Conservation (phyloP, 2,797 vertebrate genomes). For the Percopsis omiscomaycus region DNA sequence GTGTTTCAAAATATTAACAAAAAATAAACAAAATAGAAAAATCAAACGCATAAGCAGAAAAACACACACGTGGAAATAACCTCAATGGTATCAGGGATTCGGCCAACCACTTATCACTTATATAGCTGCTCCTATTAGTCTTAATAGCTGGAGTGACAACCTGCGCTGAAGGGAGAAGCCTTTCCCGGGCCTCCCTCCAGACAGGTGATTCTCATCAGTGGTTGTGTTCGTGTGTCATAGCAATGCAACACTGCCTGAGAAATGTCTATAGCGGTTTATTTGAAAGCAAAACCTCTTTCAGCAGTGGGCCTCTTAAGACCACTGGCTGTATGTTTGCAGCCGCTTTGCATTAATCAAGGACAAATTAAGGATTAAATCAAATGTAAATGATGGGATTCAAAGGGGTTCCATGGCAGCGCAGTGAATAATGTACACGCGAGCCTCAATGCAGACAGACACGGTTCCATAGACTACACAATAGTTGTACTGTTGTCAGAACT, state of each 20-base stretch:
- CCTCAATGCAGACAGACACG: neutral
- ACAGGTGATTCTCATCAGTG: slow-evolving; percentile 66
- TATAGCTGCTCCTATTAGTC: slow-evolving; percentile 62
- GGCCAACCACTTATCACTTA: slow-evolving; percentile 67
- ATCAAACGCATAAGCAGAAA: slow-evolving; percentile 74
- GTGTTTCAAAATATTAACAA: too few relatives aligned
- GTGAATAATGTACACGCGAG: slow-evolving; percentile 17
- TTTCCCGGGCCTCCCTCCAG: slow-evolving; percentile 37
- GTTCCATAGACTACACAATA: neutral
- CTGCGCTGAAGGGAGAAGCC: slow-evolving; percentile 51
- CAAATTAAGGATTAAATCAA: slow-evolving; percentile 57
- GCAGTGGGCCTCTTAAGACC: slow-evolving; percentile 20
- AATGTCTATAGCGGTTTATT: slow-evolving; percentile 42
- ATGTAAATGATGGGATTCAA: slow-evolving; percentile 25
- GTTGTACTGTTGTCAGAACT: slow-evolving; percentile 5
- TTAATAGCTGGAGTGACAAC: slow-evolving; percentile 64
- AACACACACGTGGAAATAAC: slow-evolving; percentile 75
- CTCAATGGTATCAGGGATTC: slow-evolving; percentile 70
- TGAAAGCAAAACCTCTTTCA: slow-evolving; percentile 48
- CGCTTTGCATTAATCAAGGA: slow-evolving; percentile 50
- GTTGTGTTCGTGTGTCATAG: slow-evolving; percentile 50
- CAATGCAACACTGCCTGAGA: slow-evolving; percentile 27
- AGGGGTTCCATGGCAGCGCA: slow-evolving; percentile 6
- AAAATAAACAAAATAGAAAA: slow-evolving; percentile 57
- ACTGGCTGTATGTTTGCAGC: slow-evolving; percentile 44